Conservation (phyloP, 2,113 vertebrate species). For the Callipepla californica region DNA sequence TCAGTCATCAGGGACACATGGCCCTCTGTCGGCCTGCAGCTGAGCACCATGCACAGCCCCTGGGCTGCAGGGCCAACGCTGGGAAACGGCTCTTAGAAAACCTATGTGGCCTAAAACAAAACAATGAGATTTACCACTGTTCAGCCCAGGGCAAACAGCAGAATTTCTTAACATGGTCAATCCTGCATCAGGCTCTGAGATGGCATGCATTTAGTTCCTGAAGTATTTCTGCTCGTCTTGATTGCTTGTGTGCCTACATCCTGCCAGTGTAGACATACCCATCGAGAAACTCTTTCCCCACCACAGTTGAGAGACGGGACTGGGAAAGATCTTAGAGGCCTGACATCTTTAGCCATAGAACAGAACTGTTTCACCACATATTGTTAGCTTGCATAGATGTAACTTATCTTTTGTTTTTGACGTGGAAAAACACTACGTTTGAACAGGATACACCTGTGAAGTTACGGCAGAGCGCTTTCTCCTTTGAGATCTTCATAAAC, state of each 20-base stretch:
- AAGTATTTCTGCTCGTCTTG: not conserved
- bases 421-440: not conserved
- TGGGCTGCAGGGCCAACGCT: fast-evolving
- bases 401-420: not conserved
- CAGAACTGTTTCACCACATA: not conserved
- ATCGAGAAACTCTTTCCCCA: not conserved
- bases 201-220: not conserved
- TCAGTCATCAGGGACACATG: fast-evolving
- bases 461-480: not conserved
- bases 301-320: not conserved
- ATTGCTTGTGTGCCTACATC: not conserved
- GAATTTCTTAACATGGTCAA: not conserved
- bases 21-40: not conserved
- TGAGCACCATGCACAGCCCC: not conserved
- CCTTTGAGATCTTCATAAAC: not conserved
- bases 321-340: not conserved
- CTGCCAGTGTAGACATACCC: too few species aligned
- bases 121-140: not conserved
- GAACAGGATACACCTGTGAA: not conserved
- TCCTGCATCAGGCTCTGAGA: not conserved
- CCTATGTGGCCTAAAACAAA: not conserved
- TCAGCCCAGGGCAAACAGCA: not conserved
- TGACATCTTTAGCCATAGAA: not conserved
- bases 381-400: not conserved
- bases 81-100: not conserved